phyloP scores from a whole-genome alignment of 2,113 vertebrate genomes.

The Myotis davidii region DNA sequence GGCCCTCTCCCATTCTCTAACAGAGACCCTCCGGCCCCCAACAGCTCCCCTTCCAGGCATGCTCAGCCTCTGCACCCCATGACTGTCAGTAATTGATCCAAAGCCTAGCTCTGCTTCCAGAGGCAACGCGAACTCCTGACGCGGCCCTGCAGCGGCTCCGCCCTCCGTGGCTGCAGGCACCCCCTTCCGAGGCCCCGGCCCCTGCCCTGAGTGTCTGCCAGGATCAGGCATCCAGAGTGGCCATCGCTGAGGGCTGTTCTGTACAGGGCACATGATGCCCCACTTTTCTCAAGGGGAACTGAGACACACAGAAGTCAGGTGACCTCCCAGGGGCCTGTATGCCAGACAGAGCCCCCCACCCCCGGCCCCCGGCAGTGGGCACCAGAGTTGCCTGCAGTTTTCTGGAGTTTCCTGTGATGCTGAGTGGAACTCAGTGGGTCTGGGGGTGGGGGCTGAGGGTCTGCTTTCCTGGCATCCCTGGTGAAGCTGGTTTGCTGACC shows the following conservation, averaged over 20 bases:
- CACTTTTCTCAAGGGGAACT: neutral
- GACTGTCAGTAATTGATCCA: neutral
- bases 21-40: accelerated
- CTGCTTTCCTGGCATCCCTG: too few species aligned
- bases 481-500: neutral
- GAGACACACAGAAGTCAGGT: neutral
- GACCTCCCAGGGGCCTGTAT: neutral
- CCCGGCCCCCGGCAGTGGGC: accelerated
- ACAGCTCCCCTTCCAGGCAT: neutral
- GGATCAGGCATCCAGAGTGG: neutral
- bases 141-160: neutral
- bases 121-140: accelerated
- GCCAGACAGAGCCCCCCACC: neutral
- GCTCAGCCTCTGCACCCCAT: neutral
- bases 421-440: too few species aligned
- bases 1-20: neutral
- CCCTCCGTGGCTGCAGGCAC: neutral
- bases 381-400: neutral
- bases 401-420: neutral
- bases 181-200: neutral
- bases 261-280: neutral
- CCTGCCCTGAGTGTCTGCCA: neutral
- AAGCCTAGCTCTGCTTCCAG: neutral
- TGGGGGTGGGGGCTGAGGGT: too few species aligned
- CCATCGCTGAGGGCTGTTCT: neutral